Conservation (phyloP, 2,888 invertebrate species). For the Hoplodrina blanda region DNA sequence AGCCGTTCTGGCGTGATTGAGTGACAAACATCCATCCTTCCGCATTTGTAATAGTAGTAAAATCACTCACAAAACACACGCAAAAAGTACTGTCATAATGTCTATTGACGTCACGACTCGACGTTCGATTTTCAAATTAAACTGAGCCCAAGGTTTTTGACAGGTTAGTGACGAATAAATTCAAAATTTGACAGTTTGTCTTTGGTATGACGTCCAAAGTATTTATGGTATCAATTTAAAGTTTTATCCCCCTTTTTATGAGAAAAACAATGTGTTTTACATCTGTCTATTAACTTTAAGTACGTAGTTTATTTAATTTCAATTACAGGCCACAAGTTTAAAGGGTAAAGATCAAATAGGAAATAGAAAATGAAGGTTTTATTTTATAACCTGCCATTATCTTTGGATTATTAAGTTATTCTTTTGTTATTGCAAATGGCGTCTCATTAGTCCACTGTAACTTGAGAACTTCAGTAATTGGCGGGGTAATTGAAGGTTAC, state of each 20-base stretch:
- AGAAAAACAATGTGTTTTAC: slow-evolving; percentile 9
- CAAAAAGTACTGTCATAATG: not conserved
- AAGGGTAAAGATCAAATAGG: slow-evolving; percentile 33
- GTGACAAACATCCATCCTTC: too few relatives aligned
- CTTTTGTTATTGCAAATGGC: slow-evolving; percentile 30
- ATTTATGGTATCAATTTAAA: too few relatives aligned
- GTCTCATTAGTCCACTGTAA: slow-evolving; percentile 16
- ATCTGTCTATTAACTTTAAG: not conserved
- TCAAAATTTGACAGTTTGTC: not conserved
- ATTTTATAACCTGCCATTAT: slow-evolving; percentile 36
- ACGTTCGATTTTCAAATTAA: slow-evolving; percentile 16
- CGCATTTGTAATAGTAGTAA: too few relatives aligned
- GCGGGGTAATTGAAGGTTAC: slow-evolving; percentile 16
- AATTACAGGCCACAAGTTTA: slow-evolving; percentile 16
- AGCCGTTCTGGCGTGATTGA: too few relatives aligned
- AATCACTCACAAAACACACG: not conserved
- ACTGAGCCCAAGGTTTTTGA: too few relatives aligned
- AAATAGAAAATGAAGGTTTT: slow-evolving; percentile 39
- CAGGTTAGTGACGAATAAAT: too few relatives aligned
- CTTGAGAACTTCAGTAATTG: slow-evolving; percentile 30
- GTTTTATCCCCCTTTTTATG: not conserved
- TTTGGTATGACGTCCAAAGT: not conserved
- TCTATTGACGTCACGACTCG: not conserved
- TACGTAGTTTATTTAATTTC: not conserved
- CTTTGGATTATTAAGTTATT: slow-evolving; percentile 23